Conservation (phyloP, 1,140 invertebrate species). For the Drosophila auraria region DNA sequence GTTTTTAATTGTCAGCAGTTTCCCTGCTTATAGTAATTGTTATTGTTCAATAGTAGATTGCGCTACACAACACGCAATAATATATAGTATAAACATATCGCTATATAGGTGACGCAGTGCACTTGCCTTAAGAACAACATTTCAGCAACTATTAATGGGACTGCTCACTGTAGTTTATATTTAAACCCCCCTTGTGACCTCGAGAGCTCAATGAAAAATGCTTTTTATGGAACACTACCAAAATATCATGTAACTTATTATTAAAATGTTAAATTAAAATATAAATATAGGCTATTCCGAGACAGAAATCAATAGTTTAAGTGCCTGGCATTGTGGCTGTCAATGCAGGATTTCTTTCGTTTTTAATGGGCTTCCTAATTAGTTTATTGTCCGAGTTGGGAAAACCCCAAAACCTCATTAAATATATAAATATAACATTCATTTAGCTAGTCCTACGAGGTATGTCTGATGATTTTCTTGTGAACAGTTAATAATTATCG, state of each 20-base stretch:
- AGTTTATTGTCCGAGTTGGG: constrained; percentile 31
- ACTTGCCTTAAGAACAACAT: constrained; percentile 3
- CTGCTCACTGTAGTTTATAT: constrained; percentile 37
- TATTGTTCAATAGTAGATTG: constrained; percentile 43
- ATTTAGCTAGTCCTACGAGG: constrained; percentile 44
- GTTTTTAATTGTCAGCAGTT: constrained; percentile 26
- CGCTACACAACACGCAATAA: constrained; percentile 8
- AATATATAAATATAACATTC: constrained; percentile 46
- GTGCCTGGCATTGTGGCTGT: constrained; percentile 39
- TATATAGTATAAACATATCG: constrained; percentile 7
- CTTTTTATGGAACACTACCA: constrained; percentile 7
- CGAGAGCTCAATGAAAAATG: constrained; percentile 11
- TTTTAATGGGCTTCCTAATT: neutral
- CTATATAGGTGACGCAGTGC: constrained; percentile 20
- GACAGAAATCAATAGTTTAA: constrained; percentile 7
- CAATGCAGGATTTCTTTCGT: constrained; percentile 7
- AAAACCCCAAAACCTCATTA: constrained; percentile 12
- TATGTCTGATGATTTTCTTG: constrained; percentile 22
- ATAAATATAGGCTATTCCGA: neutral
- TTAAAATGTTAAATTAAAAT: constrained; percentile 4
- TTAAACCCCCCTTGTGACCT: constrained; percentile 22
- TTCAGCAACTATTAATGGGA: constrained; percentile 37
- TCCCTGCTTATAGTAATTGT: constrained; percentile 11
- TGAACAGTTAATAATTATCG: constrained; percentile 46
- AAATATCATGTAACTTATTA: constrained; percentile 22